Conservation (phyloP, 2,888 invertebrate genomes). For the Hyposoter didymator region DNA sequence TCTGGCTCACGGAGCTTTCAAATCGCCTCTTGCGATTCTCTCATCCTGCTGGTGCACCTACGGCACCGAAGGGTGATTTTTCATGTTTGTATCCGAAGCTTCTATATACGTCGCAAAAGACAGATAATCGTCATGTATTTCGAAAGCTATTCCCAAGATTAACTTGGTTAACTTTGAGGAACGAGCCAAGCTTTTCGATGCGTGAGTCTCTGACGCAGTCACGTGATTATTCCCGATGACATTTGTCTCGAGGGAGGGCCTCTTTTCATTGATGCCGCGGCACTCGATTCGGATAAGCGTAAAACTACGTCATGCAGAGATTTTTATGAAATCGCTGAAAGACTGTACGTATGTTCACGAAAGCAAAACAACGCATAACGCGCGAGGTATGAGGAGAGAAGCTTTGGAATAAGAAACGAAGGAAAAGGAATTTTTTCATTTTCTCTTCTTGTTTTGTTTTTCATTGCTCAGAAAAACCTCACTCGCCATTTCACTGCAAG, state of each 20-base stretch:
- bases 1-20: constrained; percentile 19
- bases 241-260: not conserved
- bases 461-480: constrained; percentile 45
- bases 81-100: not conserved
- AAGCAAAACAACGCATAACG: not conserved
- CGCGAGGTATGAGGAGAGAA: constrained; percentile 10
- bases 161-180: not conserved
- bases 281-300: not conserved
- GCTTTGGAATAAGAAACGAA: constrained; percentile 39
- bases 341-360: not conserved
- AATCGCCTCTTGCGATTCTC: constrained; percentile 16
- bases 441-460: constrained; percentile 7
- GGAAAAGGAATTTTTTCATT: constrained; percentile 22
- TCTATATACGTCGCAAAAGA: not conserved
- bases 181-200: not conserved
- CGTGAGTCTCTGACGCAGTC: not conserved
- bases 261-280: not conserved
- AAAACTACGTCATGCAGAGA: not conserved
- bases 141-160: not conserved
- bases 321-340: not conserved
- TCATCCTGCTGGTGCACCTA: constrained; percentile 3
- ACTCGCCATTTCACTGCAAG: constrained; percentile 35
- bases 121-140: not conserved
- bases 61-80: not conserved
- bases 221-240: not conserved